Percentiles rank a stretch among this genome's conserved stretches.
These are phyloP conservation scores for Elaphurus davidianus DNA, from an alignment of 2,113 vertebrate species.

Conservation along the genomic window DNA sequence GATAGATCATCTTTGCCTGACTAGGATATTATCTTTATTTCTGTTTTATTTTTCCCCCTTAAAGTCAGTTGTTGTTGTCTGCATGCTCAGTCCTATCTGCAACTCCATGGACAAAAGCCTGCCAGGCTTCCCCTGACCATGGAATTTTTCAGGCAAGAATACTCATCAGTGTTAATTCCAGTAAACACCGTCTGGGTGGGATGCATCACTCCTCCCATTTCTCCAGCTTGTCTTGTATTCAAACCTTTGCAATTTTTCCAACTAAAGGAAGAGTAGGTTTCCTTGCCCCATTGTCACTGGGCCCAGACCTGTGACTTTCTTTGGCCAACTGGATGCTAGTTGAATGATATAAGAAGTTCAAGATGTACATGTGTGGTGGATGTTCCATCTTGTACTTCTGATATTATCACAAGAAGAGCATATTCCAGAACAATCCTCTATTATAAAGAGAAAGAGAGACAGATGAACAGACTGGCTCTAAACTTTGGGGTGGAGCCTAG, in stretches of 20 bases:
- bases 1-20: not conserved
- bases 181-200: not conserved
- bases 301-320: not conserved
- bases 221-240: not conserved
- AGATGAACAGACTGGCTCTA: not conserved
- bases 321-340: not conserved
- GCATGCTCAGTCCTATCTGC: not conserved
- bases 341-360: not conserved
- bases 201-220: not conserved
- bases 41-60: not conserved
- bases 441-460: not conserved
- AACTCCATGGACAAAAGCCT: not conserved
- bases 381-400: fast-evolving
- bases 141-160: not conserved
- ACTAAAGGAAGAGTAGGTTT: not conserved
- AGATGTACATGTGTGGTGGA: not conserved
- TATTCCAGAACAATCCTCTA: not conserved
- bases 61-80: not conserved
- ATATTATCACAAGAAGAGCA: too few species aligned
- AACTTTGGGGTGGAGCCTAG: not conserved
- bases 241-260: not conserved
- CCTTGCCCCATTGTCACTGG: not conserved
- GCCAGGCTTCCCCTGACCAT: not conserved
- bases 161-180: not conserved
- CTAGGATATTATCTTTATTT: not conserved